Conservation (phyloP, 2,888 invertebrate genomes). For the Helleia helle region DNA sequence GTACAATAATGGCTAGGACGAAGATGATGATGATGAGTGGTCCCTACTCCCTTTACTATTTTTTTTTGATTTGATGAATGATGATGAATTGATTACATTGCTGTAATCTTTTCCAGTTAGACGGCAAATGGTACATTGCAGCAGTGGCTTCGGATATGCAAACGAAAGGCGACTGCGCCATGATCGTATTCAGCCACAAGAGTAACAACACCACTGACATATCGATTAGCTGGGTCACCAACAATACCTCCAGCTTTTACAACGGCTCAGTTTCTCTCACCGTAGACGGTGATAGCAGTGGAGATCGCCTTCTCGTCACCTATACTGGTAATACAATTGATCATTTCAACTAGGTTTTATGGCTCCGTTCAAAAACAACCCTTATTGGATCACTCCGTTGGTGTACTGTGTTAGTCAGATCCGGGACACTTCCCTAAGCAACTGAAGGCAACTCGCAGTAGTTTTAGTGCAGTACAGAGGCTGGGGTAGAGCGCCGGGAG, state of each 20-base stretch:
- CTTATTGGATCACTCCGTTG: too few relatives aligned
- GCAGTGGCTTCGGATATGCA: constrained; percentile 46
- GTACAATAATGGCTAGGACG: too few relatives aligned
- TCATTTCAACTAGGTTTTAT: not conserved
- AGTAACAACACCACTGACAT: constrained; percentile 48
- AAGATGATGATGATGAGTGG: too few relatives aligned
- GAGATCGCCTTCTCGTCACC: constrained; percentile 48
- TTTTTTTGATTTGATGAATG: too few relatives aligned
- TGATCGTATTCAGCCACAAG: constrained; percentile 53
- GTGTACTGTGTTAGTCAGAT: too few relatives aligned
- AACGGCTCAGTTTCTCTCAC: constrained; percentile 53
- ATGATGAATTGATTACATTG: too few relatives aligned
- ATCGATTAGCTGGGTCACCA: constrained; percentile 54
- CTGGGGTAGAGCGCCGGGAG: too few relatives aligned
- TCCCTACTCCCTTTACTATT: too few relatives aligned
- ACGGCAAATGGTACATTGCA: constrained; percentile 55
- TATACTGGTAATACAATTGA: constrained; percentile 41
- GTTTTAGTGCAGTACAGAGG: too few relatives aligned
- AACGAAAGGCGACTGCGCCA: constrained; percentile 51
- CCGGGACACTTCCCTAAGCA: too few relatives aligned
- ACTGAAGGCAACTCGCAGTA: too few relatives aligned
- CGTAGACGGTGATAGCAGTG: constrained; percentile 41
- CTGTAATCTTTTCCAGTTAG: constrained; percentile 32
- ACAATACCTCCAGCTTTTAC: constrained; percentile 48
- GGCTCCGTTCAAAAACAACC: too few relatives aligned